Evolutionary conservation across 30 jellyfish, hydroid and myxozoan species (phyloP).

Genomic region (Pseudorhiza aurosa): DNA sequence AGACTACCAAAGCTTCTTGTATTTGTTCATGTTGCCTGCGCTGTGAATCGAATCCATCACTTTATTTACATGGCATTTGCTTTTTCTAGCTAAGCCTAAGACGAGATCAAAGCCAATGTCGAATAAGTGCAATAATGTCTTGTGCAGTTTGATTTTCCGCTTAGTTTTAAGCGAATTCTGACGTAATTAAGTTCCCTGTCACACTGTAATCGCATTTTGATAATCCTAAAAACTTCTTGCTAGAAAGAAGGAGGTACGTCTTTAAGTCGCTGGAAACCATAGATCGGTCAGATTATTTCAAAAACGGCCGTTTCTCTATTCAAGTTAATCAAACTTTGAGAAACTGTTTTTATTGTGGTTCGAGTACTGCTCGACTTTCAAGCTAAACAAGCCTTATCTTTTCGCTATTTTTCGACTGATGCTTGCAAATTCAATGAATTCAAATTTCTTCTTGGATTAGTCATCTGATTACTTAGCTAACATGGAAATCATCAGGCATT

Average conservation of each 20-base stretch:
- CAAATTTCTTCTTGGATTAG: neutral
- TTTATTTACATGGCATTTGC: too few relatives aligned
- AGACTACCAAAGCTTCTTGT: too few relatives aligned
- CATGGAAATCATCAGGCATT: too few relatives aligned
- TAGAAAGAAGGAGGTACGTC: neutral
- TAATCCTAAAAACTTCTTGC: neutral
- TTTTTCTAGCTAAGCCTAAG: too few relatives aligned
- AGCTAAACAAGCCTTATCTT: neutral
- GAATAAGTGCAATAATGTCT: neutral
- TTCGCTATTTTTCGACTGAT: neutral
- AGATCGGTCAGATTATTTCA: neutral
- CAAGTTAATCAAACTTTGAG: neutral
- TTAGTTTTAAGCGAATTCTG: neutral
- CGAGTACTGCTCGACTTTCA: neutral
- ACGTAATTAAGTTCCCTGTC: neutral
- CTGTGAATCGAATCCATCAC: too few relatives aligned
- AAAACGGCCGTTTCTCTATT: neutral
- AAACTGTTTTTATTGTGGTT: neutral
- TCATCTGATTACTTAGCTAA: too few relatives aligned
- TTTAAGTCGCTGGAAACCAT: neutral
- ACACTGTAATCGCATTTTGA: neutral
- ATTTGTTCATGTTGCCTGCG: too few relatives aligned
- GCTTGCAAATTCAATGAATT: neutral
- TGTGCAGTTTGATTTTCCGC: neutral
- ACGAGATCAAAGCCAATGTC: too few relatives aligned